These are phyloP conservation scores for Osmerus eperlanus DNA, from an alignment of 2,113 vertebrate species.

Conservation along the genomic window DNA sequence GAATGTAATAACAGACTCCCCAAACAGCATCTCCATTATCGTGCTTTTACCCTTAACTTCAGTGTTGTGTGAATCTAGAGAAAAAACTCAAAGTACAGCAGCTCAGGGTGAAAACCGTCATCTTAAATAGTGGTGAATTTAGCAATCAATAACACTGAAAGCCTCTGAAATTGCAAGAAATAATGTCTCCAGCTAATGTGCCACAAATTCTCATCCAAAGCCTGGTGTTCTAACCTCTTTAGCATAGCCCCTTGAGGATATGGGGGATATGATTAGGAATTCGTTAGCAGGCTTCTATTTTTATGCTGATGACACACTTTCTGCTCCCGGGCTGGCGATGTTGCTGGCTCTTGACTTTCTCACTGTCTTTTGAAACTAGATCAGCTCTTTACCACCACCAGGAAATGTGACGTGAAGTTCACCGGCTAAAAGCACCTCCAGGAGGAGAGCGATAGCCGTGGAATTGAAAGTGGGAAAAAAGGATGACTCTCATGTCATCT, in stretches of 20 bases:
- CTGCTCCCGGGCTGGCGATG: slow-evolving; percentile 61
- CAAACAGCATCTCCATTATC: slow-evolving; percentile 23
- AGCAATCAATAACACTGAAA: slow-evolving; percentile 60
- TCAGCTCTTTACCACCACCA: slow-evolving; percentile 67
- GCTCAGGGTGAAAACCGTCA: slow-evolving; percentile 9
- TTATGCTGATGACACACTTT: slow-evolving; percentile 82
- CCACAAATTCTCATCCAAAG: slow-evolving; percentile 70
- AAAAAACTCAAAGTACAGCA: slow-evolving; percentile 42
- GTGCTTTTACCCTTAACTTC: slow-evolving; percentile 57
- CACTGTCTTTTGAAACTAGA: slow-evolving; percentile 70
- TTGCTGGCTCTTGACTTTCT: slow-evolving; percentile 75
- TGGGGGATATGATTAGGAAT: slow-evolving; percentile 76
- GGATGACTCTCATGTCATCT: slow-evolving; percentile 38
- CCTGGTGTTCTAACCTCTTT: slow-evolving; percentile 73
- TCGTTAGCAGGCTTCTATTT: slow-evolving; percentile 78
- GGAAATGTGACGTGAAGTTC: slow-evolving; percentile 57
- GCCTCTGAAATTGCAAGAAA: slow-evolving; percentile 64
- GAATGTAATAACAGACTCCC: no score
- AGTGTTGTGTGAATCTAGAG: slow-evolving; percentile 31
- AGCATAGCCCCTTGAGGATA: slow-evolving; percentile 71
- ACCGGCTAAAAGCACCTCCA: slow-evolving; percentile 54
- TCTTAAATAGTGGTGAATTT: slow-evolving; percentile 51
- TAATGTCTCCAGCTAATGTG: slow-evolving; percentile 65
- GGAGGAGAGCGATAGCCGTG: slow-evolving; percentile 35
- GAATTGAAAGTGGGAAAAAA: background rate